Conservation (phyloP, 2,113 vertebrate genomes). For the Cricetomys ansorgei region DNA sequence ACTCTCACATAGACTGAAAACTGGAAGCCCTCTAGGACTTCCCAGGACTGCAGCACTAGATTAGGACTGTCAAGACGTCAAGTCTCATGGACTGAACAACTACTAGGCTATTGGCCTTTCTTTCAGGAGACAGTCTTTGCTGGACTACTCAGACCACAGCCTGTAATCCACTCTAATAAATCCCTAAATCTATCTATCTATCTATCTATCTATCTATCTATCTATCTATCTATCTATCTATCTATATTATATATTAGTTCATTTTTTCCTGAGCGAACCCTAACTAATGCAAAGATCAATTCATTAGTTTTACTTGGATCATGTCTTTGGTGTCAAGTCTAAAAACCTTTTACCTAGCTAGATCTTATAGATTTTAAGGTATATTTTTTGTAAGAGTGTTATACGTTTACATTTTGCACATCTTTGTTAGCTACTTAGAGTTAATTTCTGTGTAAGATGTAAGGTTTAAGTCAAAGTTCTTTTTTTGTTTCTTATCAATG, state of each 20-base stretch:
- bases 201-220: not conserved
- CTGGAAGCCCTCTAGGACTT: not conserved
- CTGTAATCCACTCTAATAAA: not conserved
- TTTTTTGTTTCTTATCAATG: not conserved
- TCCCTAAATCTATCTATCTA: not conserved
- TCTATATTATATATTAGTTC: not conserved
- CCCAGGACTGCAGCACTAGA: not conserved
- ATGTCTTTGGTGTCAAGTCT: not conserved
- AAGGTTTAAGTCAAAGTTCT: not conserved
- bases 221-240: not conserved
- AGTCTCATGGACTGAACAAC: not conserved
- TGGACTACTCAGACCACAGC: not conserved
- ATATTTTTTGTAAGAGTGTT: not conserved
- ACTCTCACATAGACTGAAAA: not conserved
- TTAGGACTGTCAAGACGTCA: not conserved
- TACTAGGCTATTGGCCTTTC: not conserved
- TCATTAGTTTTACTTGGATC: constrained; percentile 31
- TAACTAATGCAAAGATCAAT: not conserved
- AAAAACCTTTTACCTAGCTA: constrained; percentile 31
- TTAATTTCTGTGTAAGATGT: not conserved
- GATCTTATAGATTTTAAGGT: not conserved
- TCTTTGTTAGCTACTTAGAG: constrained; percentile 5
- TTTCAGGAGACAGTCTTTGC: not conserved
- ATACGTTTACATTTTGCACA: constrained; percentile 15
- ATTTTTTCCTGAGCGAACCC: not conserved